Evolutionary conservation across 2,113 vertebrate genomes (phyloP), one percentile per base, ranked within the genome.

Genomic region (Nyctereutes procyonoides): DNA sequence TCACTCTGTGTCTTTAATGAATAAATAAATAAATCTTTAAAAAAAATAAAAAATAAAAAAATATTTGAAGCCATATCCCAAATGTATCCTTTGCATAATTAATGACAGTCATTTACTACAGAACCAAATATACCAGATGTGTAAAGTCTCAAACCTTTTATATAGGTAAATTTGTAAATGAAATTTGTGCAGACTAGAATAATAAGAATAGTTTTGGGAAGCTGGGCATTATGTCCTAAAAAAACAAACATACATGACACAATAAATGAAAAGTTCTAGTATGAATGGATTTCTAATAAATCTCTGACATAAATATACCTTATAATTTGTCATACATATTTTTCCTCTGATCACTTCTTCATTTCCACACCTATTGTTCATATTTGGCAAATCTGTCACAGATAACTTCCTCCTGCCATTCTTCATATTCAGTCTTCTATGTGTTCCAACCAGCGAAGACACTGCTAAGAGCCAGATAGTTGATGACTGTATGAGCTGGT

Each of bases 321-420:
- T 81, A 19, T 15, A 26, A 24, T 93, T 58, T 53, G 65, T 88
- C 96, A 95, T 4, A 63, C 63, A 4, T 96, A 83, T n/a, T 96
- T 90, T 76, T 63, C 62, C 55, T 93, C 71, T 79, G 91, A 86
- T 91, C 65, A 24, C 3, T 1, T 88, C 80, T 93, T 81, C 60
- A 90, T 94, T 88, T 93, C 85, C 63, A 83, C 71, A 93, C 77
- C 65, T 90, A 4, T 77, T 88, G 62, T 56, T 88, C 77, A 67
- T 17, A 43, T 88, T 84, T 95, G 86, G 38, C 43, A 76, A 58
- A 55, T 86, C 92, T 88, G 17, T 28, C 51, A 63, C 73, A 89
- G 38, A 60, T 74, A 84, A 96, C 91, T 97, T 97, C 97, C 88
- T 97, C 53, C 24, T 95, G 73, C 13, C 56, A 48, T 32, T 92